Base-by-base conservation (phyloP, 1,140 invertebrate species). In the Brachionus asplanchnoidis region DNA sequence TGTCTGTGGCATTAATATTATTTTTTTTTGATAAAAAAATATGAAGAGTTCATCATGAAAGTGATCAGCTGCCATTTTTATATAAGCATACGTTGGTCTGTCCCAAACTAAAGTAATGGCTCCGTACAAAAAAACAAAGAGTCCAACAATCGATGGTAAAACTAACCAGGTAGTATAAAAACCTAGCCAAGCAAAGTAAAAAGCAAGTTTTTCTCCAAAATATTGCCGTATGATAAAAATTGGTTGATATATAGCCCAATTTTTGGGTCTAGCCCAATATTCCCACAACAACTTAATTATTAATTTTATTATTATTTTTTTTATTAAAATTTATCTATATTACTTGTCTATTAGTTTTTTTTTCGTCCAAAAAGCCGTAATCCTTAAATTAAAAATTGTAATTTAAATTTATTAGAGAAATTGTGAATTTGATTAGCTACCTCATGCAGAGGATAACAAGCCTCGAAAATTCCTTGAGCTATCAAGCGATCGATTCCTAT, bases 201-300 rank as follows among this genome's bases (percentile, higher is more conserved):
- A 95, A 6, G 94, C 95, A 86, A 97, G 95, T 91, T 97, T 98
- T 87, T 97, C 96, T 0, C 97, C 97, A 88, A 98, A 98, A 89
- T 98, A 98, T 88, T 95, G 93, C 88, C 94, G 92, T 87, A 99
- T 96, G 87, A 95, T 94, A 90, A 97, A 95, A 20, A 95, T 89
- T 1, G 95, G 95, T 87, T 95, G 94, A 32, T 84, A 78, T 20
- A 68, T 84, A 8, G 36, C 46, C 23, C 23, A 84, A 14, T 66
- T 60, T 73, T 44, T 42, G 12, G 60, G 60, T 44, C 42, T 53
- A 28, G 84, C 84, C 84, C 84, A 84, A 17, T 53, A 56, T n/a
- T 84, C 84, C 82, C 82, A 84, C 17, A 84, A 28, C 28, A 70
- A 11, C 42, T 84, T 23, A 60, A 26, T 20, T 60, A 7, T 26